A percentile compares a stretch with the other conserved stretches of the same genome.
phyloP scores from a whole-genome alignment of 2,113 vertebrate genomes.

The Clarias macrocephalus region DNA sequence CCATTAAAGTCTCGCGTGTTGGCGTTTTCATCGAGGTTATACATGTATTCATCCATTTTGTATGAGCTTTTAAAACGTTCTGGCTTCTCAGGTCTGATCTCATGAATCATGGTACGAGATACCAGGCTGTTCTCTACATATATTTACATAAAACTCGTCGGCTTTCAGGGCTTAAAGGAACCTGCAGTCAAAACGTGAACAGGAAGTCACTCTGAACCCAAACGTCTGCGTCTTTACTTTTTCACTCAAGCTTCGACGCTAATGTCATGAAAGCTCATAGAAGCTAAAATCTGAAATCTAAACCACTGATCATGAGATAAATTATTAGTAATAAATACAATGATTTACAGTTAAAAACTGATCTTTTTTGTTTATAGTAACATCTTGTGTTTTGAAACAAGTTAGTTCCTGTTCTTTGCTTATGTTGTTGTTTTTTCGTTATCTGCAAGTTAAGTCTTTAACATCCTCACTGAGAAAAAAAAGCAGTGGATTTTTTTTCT shows the following conservation, averaged over 20 bases:
- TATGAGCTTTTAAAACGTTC: conserved; percentile 18
- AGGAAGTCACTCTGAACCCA: neutral
- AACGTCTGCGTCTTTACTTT: neutral
- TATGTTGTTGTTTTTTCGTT: too few relatives aligned
- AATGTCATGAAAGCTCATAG: neutral
- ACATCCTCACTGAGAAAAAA: too few relatives aligned
- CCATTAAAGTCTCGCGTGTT: conserved; percentile 17
- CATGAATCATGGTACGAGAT: neutral
- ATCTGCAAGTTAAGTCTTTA: too few relatives aligned
- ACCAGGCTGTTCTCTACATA: neutral
- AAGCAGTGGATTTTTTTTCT: too few relatives aligned
- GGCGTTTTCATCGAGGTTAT: neutral
- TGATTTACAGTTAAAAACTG: neutral
- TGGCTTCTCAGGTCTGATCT: conserved; percentile 6
- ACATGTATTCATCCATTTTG: conserved; percentile 22
- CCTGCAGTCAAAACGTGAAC: neutral
- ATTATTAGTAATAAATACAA: neutral
- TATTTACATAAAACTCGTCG: neutral
- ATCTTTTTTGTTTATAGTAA: neutral
- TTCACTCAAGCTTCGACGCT: neutral
- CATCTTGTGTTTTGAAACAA: neutral
- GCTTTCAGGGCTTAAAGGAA: neutral
- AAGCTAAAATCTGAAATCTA: neutral
- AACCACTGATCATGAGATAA: neutral
- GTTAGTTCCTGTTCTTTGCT: neutral